phyloP scores from a whole-genome alignment of 2,888 invertebrate species.

The Dusona sp. region DNA sequence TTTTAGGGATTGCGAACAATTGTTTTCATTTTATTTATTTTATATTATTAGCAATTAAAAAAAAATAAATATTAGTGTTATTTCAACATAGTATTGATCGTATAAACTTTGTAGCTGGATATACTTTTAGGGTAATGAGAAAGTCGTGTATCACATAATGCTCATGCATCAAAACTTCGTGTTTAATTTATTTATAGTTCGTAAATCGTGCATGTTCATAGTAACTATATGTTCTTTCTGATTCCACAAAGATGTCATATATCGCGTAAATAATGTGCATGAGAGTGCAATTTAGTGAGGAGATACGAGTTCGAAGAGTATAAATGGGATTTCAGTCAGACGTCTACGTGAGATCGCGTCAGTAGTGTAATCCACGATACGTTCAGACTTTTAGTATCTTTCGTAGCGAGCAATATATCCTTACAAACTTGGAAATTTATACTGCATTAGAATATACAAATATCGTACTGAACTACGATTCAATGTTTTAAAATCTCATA shows the following conservation, averaged over 20 bases:
- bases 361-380: conserved; percentile 41
- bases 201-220: background rate
- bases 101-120: background rate
- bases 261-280: background rate
- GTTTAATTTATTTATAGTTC: conserved; percentile 18
- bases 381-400: conserved; percentile 42
- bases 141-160: conserved; percentile 13
- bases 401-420: conserved; percentile 1
- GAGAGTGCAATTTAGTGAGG: conserved; percentile 15
- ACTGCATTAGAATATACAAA: background rate
- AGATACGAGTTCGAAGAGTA: conserved; percentile 26
- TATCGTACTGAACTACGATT: background rate
- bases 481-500: background rate
- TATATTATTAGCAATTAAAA: no score
- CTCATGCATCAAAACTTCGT: background rate
- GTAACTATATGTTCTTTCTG: background rate
- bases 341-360: conserved; percentile 5
- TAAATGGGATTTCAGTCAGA: conserved; percentile 24
- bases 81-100: background rate
- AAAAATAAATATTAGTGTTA: background rate
- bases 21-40: background rate
- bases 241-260: background rate
- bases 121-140: background rate
- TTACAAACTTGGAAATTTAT: background rate
- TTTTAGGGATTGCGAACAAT: background rate